Percentiles rank a stretch among this genome's conserved stretches.
These are phyloP conservation scores for Ylistrum balloti DNA, from an alignment of 1,140 invertebrate genomes.

Conservation along the genomic window DNA sequence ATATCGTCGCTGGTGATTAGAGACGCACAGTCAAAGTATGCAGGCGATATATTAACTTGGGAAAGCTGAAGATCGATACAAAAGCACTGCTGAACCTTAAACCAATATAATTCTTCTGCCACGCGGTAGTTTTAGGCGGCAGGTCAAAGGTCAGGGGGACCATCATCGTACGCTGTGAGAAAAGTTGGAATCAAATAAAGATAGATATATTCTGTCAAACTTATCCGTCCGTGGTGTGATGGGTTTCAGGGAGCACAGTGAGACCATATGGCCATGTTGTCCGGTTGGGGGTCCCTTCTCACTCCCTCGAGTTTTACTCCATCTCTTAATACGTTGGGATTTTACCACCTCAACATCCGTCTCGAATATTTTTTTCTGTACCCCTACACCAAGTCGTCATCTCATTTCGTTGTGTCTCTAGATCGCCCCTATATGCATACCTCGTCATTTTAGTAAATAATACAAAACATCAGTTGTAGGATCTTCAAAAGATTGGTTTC, in stretches of 20 bases:
- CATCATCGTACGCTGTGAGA: not conserved
- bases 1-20: not conserved
- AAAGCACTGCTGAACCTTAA: not conserved
- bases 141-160: not conserved
- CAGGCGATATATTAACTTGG: not conserved
- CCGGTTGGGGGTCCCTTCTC: not conserved
- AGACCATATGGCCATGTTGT: not conserved
- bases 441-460: too few relatives aligned
- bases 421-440: too few relatives aligned
- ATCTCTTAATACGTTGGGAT: not conserved
- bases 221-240: not conserved
- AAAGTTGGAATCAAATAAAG: not conserved
- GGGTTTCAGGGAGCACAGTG: not conserved
- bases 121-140: not conserved
- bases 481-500: too few relatives aligned
- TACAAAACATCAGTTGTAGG: too few relatives aligned
- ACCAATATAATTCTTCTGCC: not conserved
- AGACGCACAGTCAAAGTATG: not conserved
- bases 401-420: too few relatives aligned
- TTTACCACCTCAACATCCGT: too few relatives aligned
- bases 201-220: not conserved
- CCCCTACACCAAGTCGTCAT: not conserved
- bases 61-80: not conserved
- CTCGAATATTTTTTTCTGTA: not conserved
- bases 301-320: not conserved